Evolutionary conservation across 2,113 vertebrate species (phyloP), one percentile per base, ranked within the genome.

Genomic region (Malurus cyaneus): DNA sequence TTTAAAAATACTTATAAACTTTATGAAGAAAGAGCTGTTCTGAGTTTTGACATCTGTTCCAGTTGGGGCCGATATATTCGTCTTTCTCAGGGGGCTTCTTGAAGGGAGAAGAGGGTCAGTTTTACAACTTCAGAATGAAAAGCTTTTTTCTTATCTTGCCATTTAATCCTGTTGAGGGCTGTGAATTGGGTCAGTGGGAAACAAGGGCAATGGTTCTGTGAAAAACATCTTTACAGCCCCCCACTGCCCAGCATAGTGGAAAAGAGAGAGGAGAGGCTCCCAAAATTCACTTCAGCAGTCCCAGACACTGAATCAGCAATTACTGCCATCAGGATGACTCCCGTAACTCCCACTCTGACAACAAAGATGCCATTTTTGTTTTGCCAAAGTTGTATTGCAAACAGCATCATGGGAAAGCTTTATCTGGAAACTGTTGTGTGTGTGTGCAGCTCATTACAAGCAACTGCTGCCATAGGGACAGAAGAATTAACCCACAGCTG

Each of bases 331-430:
- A 34, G 80, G 52, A 92, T 9, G n/a, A 80, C 92, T 84, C 92
- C 82, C 49, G 9, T 84, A 94, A 92, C 69, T 94, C 92, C 69
- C 52, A 56, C 72, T 86, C 64, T 70, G 65, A 84, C 2, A 87
- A 88, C 86, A 95, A 94, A 95, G 82, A 92, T 92, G 82, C 76
- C 88, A 57, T 93, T 94, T 97, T 86, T 83, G 67, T 90, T 96
- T 86, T 76, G 67, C 53, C 53, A 20, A 80, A 88, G 69, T 31
- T 78, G 44, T 64, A 46, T 60, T 64, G 70, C 52, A 89, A 69
- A 53, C 69, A 89, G 74, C 80, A 84, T 23, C 18, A 29, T 80
- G 71, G 76, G 36, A 93, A 83, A 80, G 46, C 49, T 86, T 88
- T 93, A 86, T 94, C 88, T 96, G 82, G 76, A 67, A 91, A 88